Percentiles rank a stretch among this genome's conserved stretches.
Conservation (phyloP, 1,140 invertebrate species). For the Lepidotrigona ventralis region DNA sequence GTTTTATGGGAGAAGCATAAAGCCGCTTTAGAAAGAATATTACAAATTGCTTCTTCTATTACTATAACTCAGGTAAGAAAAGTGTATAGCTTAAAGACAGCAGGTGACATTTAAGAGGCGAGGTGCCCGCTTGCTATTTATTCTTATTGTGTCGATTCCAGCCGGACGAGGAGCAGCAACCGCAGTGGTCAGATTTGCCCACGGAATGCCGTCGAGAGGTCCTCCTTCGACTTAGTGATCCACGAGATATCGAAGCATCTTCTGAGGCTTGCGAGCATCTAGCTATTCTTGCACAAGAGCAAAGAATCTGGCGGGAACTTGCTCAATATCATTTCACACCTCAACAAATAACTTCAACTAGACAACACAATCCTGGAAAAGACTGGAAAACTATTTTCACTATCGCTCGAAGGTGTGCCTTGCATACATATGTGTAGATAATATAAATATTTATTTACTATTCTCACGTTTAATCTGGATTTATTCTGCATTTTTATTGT, state of each 20-base stretch:
- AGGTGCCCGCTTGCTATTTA: not conserved
- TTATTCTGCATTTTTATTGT: not conserved
- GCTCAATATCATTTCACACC: conserved; percentile 95
- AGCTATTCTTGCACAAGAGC: conserved; percentile 91
- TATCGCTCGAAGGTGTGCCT: conserved; percentile 73
- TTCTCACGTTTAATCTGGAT: not conserved
- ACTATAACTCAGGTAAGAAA: conserved; percentile 85
- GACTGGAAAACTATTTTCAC: conserved; percentile 78
- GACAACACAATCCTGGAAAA: conserved; percentile 83
- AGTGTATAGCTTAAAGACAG: not conserved
- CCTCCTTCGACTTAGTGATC: conserved; percentile 93
- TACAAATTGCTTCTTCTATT: conserved; percentile 90
- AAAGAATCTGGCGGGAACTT: conserved; percentile 94
- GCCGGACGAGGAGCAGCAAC: conserved; percentile 90
- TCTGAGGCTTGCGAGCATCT: conserved; percentile 85
- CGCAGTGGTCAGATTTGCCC: conserved; percentile 94
- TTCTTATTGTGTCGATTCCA: conserved; percentile 74
- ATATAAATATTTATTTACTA: not conserved
- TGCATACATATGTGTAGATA: not conserved
- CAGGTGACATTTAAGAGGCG: not conserved
- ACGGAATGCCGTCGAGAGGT: conserved; percentile 96
- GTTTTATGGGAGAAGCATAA: conserved; percentile 94
- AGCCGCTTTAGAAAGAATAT: conserved; percentile 90
- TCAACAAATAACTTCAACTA: conserved; percentile 86
- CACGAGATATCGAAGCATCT: conserved; percentile 91